A percentile compares a stretch with the other conserved stretches of the same genome.
Conservation (phyloP, 2,113 vertebrate species). For the Marmota monax region DNA sequence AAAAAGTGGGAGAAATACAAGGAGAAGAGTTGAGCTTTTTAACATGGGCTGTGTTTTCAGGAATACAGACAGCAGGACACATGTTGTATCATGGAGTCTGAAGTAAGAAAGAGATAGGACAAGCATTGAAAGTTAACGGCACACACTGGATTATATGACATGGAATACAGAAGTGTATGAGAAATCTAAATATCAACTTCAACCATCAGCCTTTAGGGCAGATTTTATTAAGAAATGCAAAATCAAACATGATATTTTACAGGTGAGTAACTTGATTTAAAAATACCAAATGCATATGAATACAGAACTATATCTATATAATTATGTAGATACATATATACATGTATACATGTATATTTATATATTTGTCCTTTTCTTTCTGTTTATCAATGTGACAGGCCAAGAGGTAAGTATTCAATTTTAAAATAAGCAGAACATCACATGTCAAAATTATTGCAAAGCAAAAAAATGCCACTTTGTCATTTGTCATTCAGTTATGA, state of each 20-base stretch:
- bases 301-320: not conserved
- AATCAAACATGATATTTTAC: not conserved
- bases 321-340: too few relatives aligned
- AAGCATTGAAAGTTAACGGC: not conserved
- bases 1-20: not conserved
- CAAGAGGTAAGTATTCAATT: not conserved
- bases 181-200: not conserved
- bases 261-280: conserved; percentile 29
- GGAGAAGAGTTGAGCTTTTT: not conserved
- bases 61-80: not conserved
- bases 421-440: not conserved
- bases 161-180: not conserved
- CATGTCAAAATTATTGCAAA: not conserved
- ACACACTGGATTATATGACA: not conserved
- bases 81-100: not conserved
- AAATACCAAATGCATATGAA: not conserved
- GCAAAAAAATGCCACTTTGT: not conserved
- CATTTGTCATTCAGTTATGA: not conserved
- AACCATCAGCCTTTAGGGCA: not conserved
- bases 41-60: not conserved
- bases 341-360: not conserved
- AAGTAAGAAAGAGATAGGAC: not conserved
- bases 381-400: too few relatives aligned
- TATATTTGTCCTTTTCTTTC: not conserved
- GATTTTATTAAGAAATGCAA: not conserved